Evolutionary conservation across 2,888 invertebrate species (phyloP).

Genomic region (Trissolcus brochymenae): DNA sequence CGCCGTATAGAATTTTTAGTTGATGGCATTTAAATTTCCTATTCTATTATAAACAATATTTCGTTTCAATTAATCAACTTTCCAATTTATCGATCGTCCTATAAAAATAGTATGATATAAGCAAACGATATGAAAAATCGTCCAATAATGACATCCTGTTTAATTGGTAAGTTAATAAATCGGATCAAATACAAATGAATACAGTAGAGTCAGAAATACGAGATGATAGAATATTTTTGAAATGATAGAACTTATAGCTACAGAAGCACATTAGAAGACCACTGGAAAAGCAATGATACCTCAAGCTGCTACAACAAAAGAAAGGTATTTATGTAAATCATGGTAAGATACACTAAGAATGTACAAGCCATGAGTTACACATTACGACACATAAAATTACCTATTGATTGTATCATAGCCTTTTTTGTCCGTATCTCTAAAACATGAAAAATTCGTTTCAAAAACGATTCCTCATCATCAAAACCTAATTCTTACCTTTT

Average conservation of each 20-base stretch:
- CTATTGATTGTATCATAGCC: conserved; percentile 76
- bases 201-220: too few relatives aligned
- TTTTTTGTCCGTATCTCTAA: conserved; percentile 74
- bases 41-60: not conserved
- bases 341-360: conserved; percentile 35
- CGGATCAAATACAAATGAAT: too few relatives aligned
- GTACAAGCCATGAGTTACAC: conserved; percentile 59
- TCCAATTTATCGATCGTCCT: too few relatives aligned
- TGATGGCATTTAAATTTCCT: not conserved
- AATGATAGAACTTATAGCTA: conserved; percentile 27
- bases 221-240: not conserved
- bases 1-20: conserved; percentile 10
- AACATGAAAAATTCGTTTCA: conserved; percentile 71
- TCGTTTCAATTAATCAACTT: too few relatives aligned
- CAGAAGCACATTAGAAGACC: conserved; percentile 32
- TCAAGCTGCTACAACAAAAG: conserved; percentile 45
- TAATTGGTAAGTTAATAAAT: too few relatives aligned
- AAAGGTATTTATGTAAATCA: conserved; percentile 22
- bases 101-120: too few relatives aligned
- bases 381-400: conserved; percentile 70
- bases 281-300: conserved; percentile 51
- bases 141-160: too few relatives aligned
- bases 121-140: too few relatives aligned
- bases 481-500: not conserved
- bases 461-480: conserved; percentile 1